phyloP scores from a whole-genome alignment of 2,888 invertebrate species.

The Latrodectus hesperus region DNA sequence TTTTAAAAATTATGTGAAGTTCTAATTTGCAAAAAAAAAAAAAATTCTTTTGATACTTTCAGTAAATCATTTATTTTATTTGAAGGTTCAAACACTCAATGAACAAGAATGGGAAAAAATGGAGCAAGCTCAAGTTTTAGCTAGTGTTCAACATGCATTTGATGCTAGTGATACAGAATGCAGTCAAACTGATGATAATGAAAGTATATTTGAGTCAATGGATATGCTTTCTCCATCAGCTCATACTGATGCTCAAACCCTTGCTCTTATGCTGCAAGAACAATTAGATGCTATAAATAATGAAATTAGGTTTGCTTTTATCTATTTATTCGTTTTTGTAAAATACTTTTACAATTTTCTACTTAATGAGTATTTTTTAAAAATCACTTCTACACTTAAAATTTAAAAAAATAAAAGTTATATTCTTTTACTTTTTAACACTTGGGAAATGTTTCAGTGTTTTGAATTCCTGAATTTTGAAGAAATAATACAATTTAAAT shows the following conservation, averaged over 20 bases:
- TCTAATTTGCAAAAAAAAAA: no score
- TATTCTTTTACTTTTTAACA: no score
- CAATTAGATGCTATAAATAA: conserved; percentile 99
- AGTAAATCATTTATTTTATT: neutral
- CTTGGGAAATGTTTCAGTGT: no score
- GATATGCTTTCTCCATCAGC: conserved; percentile 81
- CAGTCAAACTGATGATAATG: conserved; percentile 81
- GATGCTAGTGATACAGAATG: conserved; percentile 82
- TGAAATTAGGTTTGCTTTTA: conserved; percentile 82
- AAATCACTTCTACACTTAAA: no score
- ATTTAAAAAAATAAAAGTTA: no score
- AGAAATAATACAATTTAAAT: no score
- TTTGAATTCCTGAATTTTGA: no score
- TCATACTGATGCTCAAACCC: conserved; percentile 93
- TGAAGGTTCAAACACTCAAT: conserved; percentile 66
- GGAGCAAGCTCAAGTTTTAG: conserved; percentile 86
- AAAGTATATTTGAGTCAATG: conserved; percentile 85
- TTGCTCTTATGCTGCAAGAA: conserved; percentile 99
- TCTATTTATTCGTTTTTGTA: neutral
- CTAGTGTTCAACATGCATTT: conserved; percentile 93
- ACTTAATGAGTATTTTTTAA: no score
- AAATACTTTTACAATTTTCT: neutral
- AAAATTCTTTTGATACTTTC: no score
- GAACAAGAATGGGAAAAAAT: conserved; percentile 92
- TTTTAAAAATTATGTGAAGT: no score